Conservation (phyloP, 2,113 vertebrate genomes). For the Clinocottus analis region DNA sequence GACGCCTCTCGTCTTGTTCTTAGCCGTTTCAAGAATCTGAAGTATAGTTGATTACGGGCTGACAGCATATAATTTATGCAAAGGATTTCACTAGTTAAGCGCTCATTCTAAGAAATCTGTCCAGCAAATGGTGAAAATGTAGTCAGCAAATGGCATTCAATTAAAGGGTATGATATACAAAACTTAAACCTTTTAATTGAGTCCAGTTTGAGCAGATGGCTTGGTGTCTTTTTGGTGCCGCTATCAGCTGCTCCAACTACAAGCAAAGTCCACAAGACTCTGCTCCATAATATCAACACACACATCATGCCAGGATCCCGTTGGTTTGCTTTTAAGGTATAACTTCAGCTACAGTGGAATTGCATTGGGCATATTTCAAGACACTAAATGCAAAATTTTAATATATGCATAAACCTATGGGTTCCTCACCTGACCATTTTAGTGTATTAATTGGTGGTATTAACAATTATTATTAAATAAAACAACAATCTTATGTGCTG, state of each 20-base stretch:
- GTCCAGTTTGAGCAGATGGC: neutral
- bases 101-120: neutral
- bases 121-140: neutral
- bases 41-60: neutral
- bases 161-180: neutral
- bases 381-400: neutral
- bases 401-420: neutral
- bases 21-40: slow-evolving; percentile 36
- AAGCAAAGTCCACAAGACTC: neutral
- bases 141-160: neutral
- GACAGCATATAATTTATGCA: neutral
- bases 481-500: neutral
- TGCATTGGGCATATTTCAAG: neutral
- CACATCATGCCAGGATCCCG: neutral
- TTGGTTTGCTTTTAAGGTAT: neutral
- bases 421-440: neutral
- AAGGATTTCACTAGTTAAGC: neutral
- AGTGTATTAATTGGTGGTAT: neutral
- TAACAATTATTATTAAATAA: neutral
- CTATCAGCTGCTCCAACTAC: neutral
- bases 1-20: slow-evolving; percentile 19
- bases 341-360: neutral
- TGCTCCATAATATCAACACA: neutral
- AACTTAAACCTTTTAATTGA: neutral
- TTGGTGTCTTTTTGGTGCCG: neutral